Evolutionary conservation across 2,797 vertebrate genomes (phyloP).

Genomic region (Coregonus suidteri): DNA sequence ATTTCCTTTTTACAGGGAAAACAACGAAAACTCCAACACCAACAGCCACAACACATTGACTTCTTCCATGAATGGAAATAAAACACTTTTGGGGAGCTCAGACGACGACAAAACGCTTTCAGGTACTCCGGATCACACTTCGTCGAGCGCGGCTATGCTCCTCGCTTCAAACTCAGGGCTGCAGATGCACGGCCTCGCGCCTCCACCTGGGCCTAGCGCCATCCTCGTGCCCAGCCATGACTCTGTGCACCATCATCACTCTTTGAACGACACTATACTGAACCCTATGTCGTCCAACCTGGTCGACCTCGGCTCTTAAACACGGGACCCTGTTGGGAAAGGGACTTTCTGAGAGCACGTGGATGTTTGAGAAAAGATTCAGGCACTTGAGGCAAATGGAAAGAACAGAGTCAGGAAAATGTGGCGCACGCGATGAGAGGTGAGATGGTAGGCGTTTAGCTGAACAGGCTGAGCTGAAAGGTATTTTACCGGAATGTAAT

Average conservation of each 20-base stretch:
- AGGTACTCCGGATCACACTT: constrained; percentile 94
- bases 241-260: constrained; percentile 93
- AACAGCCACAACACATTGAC: constrained; percentile 93
- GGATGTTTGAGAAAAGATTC: constrained; percentile 56
- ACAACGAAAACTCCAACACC: constrained; percentile 97
- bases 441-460: constrained; percentile 39
- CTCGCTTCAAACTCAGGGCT: constrained; percentile 86
- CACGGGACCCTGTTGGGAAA: constrained; percentile 17
- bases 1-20: constrained; percentile 82
- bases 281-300: constrained; percentile 98
- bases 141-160: constrained; percentile 90
- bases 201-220: constrained; percentile 95
- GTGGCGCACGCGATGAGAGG: constrained; percentile 48
- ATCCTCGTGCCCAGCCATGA: constrained; percentile 89
- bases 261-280: constrained; percentile 97
- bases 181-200: constrained; percentile 90
- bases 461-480: constrained; percentile 36
- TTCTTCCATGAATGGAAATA: constrained; percentile 96
- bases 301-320: constrained; percentile 96
- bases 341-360: constrained; percentile 51
- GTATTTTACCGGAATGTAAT: constrained; percentile 72
- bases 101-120: constrained; percentile 98
- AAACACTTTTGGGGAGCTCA: constrained; percentile 95
- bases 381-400: constrained; percentile 62
- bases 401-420: constrained; percentile 39